Evolutionary conservation across 2,113 vertebrate genomes (phyloP), one percentile per base, ranked within the genome.

Genomic region (Hyla sarda): DNA sequence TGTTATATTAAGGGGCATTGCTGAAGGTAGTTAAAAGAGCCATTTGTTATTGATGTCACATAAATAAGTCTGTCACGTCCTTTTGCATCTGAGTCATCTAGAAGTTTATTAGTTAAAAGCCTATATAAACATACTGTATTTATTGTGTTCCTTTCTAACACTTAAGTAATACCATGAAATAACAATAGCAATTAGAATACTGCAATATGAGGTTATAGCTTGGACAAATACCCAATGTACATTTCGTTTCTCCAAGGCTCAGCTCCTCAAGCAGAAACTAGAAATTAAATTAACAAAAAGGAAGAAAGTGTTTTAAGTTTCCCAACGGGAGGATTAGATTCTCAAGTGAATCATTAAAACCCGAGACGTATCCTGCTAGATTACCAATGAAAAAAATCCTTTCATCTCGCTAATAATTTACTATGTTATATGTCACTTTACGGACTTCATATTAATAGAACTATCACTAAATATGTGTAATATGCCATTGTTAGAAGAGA

Each of bases 281-380:
- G 76, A 84, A 84, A 77, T 23, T 25, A 30, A 84, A 65, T 76
- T 76, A 84, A 9, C 23, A 25, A 65, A n/a, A 1, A 48, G 54
- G 54, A 74, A 58, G 21, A 56, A 32, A 74, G 37, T 50, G 56
- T 76, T 84, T 76, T 76, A 75, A 30, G 37, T 74, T 83, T 47
- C 83, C 82, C 83, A 76, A 65, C 34, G 72, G 72, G 41, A 76
- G 71, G n/a, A 84, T 65, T 84, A 47, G 16, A 84, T 65, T 76
- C 54, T 84, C 71, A 28, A 50, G 83, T 50, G 25, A 34, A 84
- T 30, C 56, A 65, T 76, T 84, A 84, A 60, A 77, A 62, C 41
- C 56, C 13, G 41, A 84, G 72, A 76, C 83, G 58, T 56, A 83
- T 72, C 47, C 82, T 72, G 48, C 67, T 72, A 83, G 47, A 83